A percentile compares a stretch with the other conserved stretches of the same genome.
Conservation (phyloP, 2,797 vertebrate genomes). For the Philypnodon macrostomus region DNA sequence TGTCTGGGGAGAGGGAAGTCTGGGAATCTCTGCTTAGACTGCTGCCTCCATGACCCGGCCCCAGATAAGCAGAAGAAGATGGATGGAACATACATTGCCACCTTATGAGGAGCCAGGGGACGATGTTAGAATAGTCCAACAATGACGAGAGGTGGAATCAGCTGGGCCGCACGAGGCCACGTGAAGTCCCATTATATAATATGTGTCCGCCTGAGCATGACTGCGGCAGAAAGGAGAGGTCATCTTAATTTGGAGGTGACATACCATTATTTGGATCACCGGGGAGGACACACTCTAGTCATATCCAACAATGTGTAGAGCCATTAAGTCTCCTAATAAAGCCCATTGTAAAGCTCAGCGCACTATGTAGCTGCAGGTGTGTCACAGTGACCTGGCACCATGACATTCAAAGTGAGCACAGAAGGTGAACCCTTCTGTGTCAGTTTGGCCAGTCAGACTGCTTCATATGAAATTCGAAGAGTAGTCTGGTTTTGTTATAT, state of each 20-base stretch:
- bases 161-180: conserved; percentile 28
- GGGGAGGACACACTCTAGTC: not conserved
- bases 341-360: conserved; percentile 49
- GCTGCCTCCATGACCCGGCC: too few relatives aligned
- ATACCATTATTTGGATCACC: not conserved
- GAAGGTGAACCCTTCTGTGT: conserved; percentile 29
- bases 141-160: conserved; percentile 21
- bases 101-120: conserved; percentile 18
- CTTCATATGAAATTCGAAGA: too few relatives aligned
- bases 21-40: too few relatives aligned
- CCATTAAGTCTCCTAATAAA: conserved; percentile 53
- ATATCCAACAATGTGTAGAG: conserved; percentile 10
- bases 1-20: too few relatives aligned
- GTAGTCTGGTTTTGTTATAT: too few relatives aligned
- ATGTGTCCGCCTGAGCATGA: conserved; percentile 17
- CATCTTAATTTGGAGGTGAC: not conserved
- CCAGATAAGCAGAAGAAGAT: too few relatives aligned
- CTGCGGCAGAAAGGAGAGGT: conserved; percentile 1
- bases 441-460: conserved; percentile 18
- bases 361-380: conserved; percentile 16
- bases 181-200: conserved; percentile 52
- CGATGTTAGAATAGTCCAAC: conserved; percentile 46
- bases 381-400: conserved; percentile 29
- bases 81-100: not conserved
- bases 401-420: conserved; percentile 54